Conservation (phyloP, 1,140 invertebrate species). For the Diabrotica virgifera region DNA sequence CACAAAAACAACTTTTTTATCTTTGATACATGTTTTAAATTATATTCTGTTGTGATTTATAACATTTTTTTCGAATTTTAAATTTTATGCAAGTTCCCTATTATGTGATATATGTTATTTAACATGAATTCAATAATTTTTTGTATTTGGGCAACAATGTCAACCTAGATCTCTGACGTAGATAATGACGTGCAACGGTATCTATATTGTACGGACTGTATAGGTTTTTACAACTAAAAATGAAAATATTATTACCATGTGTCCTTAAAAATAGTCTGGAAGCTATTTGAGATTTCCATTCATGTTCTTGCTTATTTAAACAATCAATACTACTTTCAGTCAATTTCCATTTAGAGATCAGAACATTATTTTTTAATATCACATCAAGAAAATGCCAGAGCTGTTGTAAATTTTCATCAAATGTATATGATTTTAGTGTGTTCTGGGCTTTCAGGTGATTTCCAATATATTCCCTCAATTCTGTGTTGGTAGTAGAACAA, state of each 20-base stretch:
- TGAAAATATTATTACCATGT: slow-evolving; percentile 48
- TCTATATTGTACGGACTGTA: no score
- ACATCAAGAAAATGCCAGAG: slow-evolving; percentile 59
- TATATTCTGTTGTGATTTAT: no score
- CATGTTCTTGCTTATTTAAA: slow-evolving; percentile 48
- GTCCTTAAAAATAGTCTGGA: slow-evolving; percentile 54
- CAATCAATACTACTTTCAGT: slow-evolving; percentile 32
- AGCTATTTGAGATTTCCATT: slow-evolving; percentile 55
- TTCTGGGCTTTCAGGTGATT: slow-evolving; percentile 54
- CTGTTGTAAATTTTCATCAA: slow-evolving; percentile 51
- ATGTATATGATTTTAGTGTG: no score
- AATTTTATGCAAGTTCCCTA: no score
- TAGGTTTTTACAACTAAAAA: background rate
- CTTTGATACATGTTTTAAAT: no score
- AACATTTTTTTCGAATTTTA: no score
- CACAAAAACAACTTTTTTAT: no score
- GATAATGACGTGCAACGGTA: no score
- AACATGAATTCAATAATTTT: no score
- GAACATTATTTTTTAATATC: slow-evolving; percentile 48
- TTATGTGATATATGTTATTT: no score
- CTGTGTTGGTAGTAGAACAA: slow-evolving; percentile 51
- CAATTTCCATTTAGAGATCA: slow-evolving; percentile 28
- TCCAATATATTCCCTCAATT: slow-evolving; percentile 58
- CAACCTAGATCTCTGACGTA: no score
- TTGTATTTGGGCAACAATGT: no score